A percentile compares a stretch with the other conserved stretches of the same genome.
phyloP scores from a whole-genome alignment of 2,113 vertebrate species.

The Prionailurus viverrinus region DNA sequence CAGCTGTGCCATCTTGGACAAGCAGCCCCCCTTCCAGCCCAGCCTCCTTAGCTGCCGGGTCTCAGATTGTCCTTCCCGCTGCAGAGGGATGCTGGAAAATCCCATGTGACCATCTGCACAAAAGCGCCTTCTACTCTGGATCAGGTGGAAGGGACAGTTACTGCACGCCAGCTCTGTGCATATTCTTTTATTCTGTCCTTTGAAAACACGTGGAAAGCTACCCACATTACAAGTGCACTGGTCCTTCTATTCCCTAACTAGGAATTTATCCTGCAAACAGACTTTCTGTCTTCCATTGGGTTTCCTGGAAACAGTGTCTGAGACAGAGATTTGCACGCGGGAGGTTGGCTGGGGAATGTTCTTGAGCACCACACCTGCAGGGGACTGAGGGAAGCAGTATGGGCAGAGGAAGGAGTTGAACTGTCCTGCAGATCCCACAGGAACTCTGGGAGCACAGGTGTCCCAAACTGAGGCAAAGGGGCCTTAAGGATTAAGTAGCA shows the following conservation, averaged over 20 bases:
- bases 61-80: background rate
- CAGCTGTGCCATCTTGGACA: background rate
- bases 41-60: background rate
- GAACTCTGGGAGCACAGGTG: background rate
- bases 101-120: background rate
- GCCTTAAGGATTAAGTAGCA: too few species aligned
- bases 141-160: background rate
- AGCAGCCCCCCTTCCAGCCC: background rate
- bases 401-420: background rate
- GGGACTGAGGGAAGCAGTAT: background rate
- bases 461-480: background rate
- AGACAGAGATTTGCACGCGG: background rate
- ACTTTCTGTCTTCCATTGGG: background rate
- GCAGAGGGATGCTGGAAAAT: background rate
- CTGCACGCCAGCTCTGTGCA: fast-evolving
- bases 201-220: background rate
- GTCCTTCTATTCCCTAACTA: background rate
- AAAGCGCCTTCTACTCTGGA: background rate
- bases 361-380: too few species aligned
- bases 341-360: background rate
- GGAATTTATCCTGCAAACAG: background rate
- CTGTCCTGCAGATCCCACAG: fast-evolving
- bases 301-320: background rate
- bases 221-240: background rate
- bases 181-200: background rate